Evolutionary conservation across 2,797 vertebrate species (phyloP).

Genomic region (Enteromius radiatus): DNA sequence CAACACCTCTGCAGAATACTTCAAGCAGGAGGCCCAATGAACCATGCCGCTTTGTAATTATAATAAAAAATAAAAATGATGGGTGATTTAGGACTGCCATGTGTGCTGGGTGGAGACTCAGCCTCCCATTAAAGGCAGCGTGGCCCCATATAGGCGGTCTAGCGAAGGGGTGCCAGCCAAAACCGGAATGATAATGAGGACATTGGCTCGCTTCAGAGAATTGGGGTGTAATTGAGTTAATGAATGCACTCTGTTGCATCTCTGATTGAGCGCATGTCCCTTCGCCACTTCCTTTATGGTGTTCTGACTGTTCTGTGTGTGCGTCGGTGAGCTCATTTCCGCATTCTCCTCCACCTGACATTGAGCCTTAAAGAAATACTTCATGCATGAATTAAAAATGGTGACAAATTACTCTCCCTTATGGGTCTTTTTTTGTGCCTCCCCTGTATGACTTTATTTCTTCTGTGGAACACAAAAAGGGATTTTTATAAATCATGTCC

Average conservation of each 20-base stretch:
- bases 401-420: not conserved
- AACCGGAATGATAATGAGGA: slow-evolving; percentile 71
- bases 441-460: not conserved
- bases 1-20: slow-evolving; percentile 47
- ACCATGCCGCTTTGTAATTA: slow-evolving; percentile 59
- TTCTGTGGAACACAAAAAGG: not conserved
- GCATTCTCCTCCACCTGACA: slow-evolving; percentile 52
- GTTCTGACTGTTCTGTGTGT: slow-evolving; percentile 43
- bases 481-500: not conserved
- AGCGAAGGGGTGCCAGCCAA: slow-evolving; percentile 52
- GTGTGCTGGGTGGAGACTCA: slow-evolving; percentile 47
- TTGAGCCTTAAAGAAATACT: slow-evolving; percentile 32
- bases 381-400: slow-evolving; percentile 8
- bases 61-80: slow-evolving; percentile 54
- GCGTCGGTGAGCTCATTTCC: not conserved
- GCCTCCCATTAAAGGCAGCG: slow-evolving; percentile 35
- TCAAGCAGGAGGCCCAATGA: slow-evolving; percentile 52
- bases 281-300: slow-evolving; percentile 61
- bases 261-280: slow-evolving; percentile 73
- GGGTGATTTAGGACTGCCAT: slow-evolving; percentile 49
- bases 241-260: slow-evolving; percentile 75
- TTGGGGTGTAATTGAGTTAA: slow-evolving; percentile 75
- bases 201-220: slow-evolving; percentile 65
- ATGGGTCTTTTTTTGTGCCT: not conserved
- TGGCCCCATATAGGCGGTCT: slow-evolving; percentile 31